Evolutionary conservation across 2,888 invertebrate species (phyloP).

Genomic region (Eupeodes latifasciatus): DNA sequence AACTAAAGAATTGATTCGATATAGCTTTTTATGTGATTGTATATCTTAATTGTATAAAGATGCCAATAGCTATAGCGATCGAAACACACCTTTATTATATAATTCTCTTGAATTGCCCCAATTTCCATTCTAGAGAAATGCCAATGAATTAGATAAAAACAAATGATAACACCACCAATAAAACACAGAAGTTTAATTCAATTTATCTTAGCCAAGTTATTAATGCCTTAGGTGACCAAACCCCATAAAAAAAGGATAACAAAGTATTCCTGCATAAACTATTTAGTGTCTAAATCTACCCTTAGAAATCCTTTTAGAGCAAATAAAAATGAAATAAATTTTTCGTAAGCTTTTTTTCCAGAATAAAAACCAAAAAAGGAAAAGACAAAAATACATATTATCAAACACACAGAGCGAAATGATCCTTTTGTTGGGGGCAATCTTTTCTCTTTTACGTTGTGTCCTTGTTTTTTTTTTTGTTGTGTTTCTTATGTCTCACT

Average conservation of each 20-base stretch:
- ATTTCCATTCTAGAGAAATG: too few species aligned
- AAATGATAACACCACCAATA: too few species aligned
- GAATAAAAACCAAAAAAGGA: neutral
- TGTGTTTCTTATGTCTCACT: neutral
- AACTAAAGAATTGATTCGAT: too few species aligned
- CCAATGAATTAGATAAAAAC: too few species aligned
- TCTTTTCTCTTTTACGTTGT: neutral
- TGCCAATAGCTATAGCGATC: too few species aligned
- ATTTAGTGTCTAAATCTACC: neutral
- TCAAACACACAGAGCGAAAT: neutral
- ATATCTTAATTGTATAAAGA: too few species aligned
- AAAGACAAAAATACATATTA: neutral
- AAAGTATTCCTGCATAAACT: neutral
- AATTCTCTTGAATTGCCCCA: too few species aligned
- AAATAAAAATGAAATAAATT: neutral
- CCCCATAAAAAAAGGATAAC: neutral
- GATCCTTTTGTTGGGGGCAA: constrained; percentile 30
- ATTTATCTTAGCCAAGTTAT: too few species aligned
- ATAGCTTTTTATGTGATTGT: too few species aligned
- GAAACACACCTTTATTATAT: too few species aligned
- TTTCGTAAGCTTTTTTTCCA: neutral
- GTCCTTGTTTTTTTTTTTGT: constrained; percentile 5
- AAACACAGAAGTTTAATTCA: too few species aligned
- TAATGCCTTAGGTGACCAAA: too few species aligned
- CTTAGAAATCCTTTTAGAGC: neutral